Evolutionary conservation across 2,797 vertebrate species (phyloP).

Genomic region (Austrolebias charrua): DNA sequence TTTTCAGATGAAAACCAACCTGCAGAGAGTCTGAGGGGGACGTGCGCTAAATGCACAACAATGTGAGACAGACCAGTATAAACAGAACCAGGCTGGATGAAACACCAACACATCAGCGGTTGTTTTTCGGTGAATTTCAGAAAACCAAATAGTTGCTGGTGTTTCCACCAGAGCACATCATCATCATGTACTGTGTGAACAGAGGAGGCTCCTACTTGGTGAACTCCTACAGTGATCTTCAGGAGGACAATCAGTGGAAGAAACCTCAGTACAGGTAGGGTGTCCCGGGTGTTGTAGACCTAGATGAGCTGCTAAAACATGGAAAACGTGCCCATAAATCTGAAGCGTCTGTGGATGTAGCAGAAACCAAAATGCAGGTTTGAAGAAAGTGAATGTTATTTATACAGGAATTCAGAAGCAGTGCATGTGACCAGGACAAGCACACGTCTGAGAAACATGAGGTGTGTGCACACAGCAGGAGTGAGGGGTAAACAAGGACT

Average conservation of each 20-base stretch:
- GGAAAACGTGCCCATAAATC: too few relatives aligned
- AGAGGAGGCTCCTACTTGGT: slow-evolving; percentile 60
- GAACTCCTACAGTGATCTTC: slow-evolving; percentile 61
- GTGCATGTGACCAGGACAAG: too few relatives aligned
- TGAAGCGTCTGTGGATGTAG: too few relatives aligned
- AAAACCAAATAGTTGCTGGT: not conserved
- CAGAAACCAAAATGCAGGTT: too few relatives aligned
- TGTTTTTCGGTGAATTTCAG: not conserved
- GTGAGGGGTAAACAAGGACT: too few relatives aligned
- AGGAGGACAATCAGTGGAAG: slow-evolving; percentile 56
- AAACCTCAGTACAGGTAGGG: slow-evolving; percentile 63
- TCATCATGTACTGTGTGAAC: slow-evolving; percentile 64
- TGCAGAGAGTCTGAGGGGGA: slow-evolving; percentile 33
- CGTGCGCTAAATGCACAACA: slow-evolving; percentile 53
- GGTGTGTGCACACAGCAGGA: too few relatives aligned
- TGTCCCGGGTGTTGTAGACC: not conserved
- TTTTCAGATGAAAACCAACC: slow-evolving; percentile 63
- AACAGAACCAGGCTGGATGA: slow-evolving; percentile 56
- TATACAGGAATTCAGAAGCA: too few relatives aligned
- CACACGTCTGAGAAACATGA: too few relatives aligned
- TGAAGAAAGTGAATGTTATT: too few relatives aligned
- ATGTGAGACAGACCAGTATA: slow-evolving; percentile 58
- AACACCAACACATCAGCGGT: too few relatives aligned
- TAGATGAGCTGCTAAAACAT: not conserved
- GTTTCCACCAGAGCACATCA: not conserved